Base-by-base conservation (phyloP, 2,888 invertebrate genomes). In the Heteropelma amictum region DNA sequence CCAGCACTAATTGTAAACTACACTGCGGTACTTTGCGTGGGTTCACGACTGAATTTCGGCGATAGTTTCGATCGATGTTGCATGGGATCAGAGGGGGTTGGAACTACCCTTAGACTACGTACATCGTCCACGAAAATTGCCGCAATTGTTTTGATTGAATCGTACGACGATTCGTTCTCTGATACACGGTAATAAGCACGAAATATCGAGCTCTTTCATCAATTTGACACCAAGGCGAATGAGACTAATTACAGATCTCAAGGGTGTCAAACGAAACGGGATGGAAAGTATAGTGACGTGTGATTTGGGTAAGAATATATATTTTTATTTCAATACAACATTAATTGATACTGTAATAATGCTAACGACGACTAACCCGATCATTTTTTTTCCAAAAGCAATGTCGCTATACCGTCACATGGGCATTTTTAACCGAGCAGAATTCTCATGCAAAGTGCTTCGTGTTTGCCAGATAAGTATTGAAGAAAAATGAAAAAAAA, bases 1-100 rank as follows among this genome's bases (percentile, higher is more conserved):
- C 10, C 12, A 40, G 28, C 42, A 40, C 30, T 53, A 64, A 64
- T 53, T 40, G 30, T 40, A 4, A 64, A 28, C 42, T 28, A 64
- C 6, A 40, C 17, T n/a, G 4, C 33, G 38, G 38, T 12, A 40
- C 28, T 51, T 40, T 7, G 53, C 17, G 28, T 53, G 28, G 8
- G 40, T 26, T 4, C 26, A 12, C 53, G 14, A 7, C 10, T 8
- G 21, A 65, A 54, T 30, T 53, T 7, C 10, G 10, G 10, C 42
- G 21, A 65, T 65, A 19, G 30, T 19, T 65, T 53, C 23, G 53
- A 65, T 42, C 42, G 23, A 54, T 54, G 65, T 21, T 17, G 17
- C 26, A 12, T 6, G 14, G 6, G 23, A 30, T 30, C 28, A 5
- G 30, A 19, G 38, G 12, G 10, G 12, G 23, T 2, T 8, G 2